A percentile compares a stretch with the other conserved stretches of the same genome.
phyloP scores from a whole-genome alignment of 2,113 vertebrate genomes.

The Microcebus lehilahytsara region DNA sequence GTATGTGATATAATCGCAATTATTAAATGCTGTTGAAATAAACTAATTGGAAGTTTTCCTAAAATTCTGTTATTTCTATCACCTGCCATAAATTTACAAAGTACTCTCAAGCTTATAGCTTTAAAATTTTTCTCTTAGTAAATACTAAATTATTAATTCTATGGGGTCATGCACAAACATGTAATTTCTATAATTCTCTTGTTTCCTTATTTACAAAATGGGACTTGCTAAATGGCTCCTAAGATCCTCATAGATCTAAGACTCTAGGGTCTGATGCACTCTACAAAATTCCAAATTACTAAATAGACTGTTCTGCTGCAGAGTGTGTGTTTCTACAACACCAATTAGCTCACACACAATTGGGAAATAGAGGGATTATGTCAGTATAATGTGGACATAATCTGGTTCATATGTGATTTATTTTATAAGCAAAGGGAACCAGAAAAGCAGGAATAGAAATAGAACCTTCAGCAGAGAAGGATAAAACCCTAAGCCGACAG shows the following conservation, averaged over 20 bases:
- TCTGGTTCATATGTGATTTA: not conserved
- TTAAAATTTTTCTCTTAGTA: not conserved
- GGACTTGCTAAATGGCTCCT: not conserved
- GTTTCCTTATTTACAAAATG: slow-evolving; percentile 17
- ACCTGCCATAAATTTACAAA: not conserved
- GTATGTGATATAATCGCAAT: not conserved
- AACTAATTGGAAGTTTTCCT: not conserved
- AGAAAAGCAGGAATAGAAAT: not conserved
- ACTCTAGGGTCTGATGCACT: not conserved
- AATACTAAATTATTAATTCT: not conserved
- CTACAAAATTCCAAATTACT: slow-evolving; percentile 16
- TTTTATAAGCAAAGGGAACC: not conserved
- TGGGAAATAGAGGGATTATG: not conserved
- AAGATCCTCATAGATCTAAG: not conserved
- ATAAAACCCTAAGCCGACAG: not conserved
- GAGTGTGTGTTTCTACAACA: not conserved
- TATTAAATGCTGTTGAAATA: not conserved
- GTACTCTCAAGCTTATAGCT: not conserved
- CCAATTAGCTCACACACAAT: not conserved
- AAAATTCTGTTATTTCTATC: not conserved
- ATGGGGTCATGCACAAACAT: not conserved
- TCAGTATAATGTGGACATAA: not conserved
- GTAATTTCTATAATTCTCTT: not conserved
- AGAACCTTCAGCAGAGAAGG: not conserved
- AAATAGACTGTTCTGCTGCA: not conserved